Evolutionary conservation across 2,888 invertebrate species (phyloP).

Genomic region (Nasonovia ribisnigri): DNA sequence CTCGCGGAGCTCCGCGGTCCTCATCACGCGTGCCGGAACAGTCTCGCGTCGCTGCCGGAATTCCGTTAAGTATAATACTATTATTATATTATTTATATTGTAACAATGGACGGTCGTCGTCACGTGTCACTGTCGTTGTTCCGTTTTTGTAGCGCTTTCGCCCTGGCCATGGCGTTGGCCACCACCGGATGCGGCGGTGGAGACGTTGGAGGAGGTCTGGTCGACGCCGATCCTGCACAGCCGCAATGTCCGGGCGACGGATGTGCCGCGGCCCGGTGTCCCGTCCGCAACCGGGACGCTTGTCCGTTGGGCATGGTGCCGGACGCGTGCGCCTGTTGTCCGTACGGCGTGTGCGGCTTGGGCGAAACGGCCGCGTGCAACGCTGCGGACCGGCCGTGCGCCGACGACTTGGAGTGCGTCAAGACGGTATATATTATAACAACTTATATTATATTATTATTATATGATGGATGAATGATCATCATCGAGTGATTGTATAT

Average conservation of each 20-base stretch:
- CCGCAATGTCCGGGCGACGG: neutral
- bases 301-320: constrained; percentile 54
- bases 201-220: neutral
- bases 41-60: neutral
- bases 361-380: constrained; percentile 29
- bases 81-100: neutral
- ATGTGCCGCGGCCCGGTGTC: constrained; percentile 25
- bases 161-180: neutral
- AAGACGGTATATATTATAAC: neutral
- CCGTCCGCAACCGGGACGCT: neutral
- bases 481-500: too few species aligned
- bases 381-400: constrained; percentile 19
- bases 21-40: neutral
- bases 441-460: neutral
- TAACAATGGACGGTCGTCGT: neutral
- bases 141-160: neutral
- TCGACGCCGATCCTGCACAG: neutral
- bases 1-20: neutral
- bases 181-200: neutral
- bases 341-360: constrained; percentile 46
- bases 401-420: constrained; percentile 37
- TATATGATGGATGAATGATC: too few species aligned
- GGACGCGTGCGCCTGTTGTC: constrained; percentile 54
- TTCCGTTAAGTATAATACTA: neutral
- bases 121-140: neutral